phyloP scores from a whole-genome alignment of 2,797 vertebrate genomes.

The Cuculus canorus region DNA sequence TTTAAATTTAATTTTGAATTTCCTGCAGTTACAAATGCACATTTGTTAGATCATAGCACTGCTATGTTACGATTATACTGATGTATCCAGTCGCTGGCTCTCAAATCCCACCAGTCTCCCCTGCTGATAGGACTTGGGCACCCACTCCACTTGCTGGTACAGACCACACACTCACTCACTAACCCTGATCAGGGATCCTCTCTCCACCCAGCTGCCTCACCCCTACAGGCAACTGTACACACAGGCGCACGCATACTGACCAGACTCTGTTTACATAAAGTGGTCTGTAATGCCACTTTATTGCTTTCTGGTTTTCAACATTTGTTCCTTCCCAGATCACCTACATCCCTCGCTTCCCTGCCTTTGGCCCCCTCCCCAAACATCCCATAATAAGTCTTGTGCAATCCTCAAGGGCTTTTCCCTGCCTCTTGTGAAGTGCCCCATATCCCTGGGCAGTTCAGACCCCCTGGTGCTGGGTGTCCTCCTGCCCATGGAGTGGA shows the following conservation, averaged over 20 bases:
- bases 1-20: not conserved
- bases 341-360: not conserved
- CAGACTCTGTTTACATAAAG: not conserved
- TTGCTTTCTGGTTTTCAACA: not conserved
- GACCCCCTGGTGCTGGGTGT: not conserved
- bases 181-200: not conserved
- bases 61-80: not conserved
- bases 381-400: not conserved
- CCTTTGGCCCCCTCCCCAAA: not conserved
- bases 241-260: not conserved
- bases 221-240: no score
- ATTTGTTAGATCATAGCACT: not conserved
- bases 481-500: not conserved
- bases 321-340: not conserved
- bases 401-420: not conserved
- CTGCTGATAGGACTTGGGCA: not conserved
- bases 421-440: not conserved
- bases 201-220: not conserved
- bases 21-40: not conserved
- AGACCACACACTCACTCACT: not conserved
- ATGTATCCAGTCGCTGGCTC: not conserved
- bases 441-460: not conserved
- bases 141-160: not conserved
- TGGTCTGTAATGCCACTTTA: not conserved
- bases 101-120: not conserved